phyloP scores from a whole-genome alignment of 2,888 invertebrate genomes.

The Glyphotaelius pellucidus region DNA sequence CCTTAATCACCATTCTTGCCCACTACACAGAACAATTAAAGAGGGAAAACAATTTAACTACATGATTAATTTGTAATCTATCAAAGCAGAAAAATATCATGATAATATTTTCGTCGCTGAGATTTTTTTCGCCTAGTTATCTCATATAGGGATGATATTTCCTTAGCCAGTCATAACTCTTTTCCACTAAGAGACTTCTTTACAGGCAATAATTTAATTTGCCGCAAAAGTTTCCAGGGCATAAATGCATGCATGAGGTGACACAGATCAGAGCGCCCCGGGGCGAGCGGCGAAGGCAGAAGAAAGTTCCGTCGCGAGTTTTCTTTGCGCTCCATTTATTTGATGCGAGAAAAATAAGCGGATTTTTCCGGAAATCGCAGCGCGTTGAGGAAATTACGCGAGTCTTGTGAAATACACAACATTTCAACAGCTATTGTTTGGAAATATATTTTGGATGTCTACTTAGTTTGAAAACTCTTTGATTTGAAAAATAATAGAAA shows the following conservation, averaged over 20 bases:
- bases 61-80: too few relatives aligned
- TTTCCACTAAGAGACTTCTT: neutral
- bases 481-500: neutral
- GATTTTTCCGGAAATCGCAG: slow-evolving; percentile 35
- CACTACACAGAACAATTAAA: neutral
- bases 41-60: neutral
- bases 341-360: slow-evolving; percentile 47
- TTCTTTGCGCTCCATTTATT: slow-evolving; percentile 41
- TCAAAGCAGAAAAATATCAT: too few relatives aligned
- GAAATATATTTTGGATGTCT: neutral
- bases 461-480: neutral
- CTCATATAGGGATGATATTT: neutral
- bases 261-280: slow-evolving; percentile 39
- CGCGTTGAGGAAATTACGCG: slow-evolving; percentile 12
- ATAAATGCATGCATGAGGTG: slow-evolving; percentile 54
- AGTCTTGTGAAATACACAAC: neutral
- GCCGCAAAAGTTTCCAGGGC: slow-evolving; percentile 39
- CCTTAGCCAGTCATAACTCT: neutral
- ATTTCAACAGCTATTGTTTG: neutral
- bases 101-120: neutral
- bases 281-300: neutral
- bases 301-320: slow-evolving; percentile 34
- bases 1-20: too few relatives aligned
- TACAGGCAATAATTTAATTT: slow-evolving; percentile 46
- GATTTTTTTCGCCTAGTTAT: neutral